Evolutionary conservation across 2,113 vertebrate genomes (phyloP).

Genomic region (Prinia subflava): DNA sequence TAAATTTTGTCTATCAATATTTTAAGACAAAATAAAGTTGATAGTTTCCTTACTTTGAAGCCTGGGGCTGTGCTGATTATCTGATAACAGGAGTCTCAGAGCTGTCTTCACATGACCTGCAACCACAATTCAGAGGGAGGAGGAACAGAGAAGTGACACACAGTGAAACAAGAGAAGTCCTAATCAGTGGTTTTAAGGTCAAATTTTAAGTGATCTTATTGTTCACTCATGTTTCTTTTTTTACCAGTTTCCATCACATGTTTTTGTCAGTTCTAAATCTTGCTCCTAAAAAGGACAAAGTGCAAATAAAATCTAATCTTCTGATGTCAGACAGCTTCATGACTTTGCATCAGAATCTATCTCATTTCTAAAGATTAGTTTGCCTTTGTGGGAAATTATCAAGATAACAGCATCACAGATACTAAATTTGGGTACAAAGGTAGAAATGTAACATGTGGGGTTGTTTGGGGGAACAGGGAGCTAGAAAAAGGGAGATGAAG

Average conservation of each 20-base stretch:
- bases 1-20: background rate
- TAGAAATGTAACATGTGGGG: rapidly evolving
- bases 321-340: background rate
- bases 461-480: background rate
- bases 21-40: background rate
- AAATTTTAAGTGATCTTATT: background rate
- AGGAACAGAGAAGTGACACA: background rate
- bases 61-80: background rate
- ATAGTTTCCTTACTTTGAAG: background rate
- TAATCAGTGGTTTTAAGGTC: background rate
- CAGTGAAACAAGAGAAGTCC: background rate
- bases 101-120: background rate
- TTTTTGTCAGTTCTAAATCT: background rate
- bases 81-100: background rate
- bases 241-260: background rate
- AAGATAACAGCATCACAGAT: background rate
- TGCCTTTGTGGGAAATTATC: background rate
- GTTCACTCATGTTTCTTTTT: background rate
- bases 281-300: background rate
- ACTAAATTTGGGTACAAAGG: background rate
- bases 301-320: background rate
- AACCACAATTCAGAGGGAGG: background rate
- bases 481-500: background rate
- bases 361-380: background rate
- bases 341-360: background rate